Evolutionary conservation across 2,888 invertebrate species (phyloP).

Genomic region (Silvanus unidentatus): DNA sequence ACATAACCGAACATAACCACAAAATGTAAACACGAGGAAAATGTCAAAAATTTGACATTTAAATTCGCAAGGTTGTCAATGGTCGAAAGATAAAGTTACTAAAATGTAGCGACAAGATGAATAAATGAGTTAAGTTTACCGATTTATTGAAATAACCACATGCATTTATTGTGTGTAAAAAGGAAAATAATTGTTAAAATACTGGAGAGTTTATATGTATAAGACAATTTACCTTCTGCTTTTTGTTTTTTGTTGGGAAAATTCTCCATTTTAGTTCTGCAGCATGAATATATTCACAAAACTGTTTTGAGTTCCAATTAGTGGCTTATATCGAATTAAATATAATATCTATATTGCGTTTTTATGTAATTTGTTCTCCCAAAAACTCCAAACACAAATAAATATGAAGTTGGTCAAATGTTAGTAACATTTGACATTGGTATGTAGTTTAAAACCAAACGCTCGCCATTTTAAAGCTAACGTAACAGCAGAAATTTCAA

Average conservation of each 20-base stretch:
- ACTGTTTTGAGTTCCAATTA: too few species aligned
- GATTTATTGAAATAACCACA: too few species aligned
- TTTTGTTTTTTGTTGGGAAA: constrained; percentile 39
- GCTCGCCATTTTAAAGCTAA: too few species aligned
- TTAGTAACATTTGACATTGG: too few species aligned
- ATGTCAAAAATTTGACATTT: too few species aligned
- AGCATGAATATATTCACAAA: background rate
- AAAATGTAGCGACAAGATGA: constrained; percentile 4
- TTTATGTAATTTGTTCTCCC: background rate
- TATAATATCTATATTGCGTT: too few species aligned
- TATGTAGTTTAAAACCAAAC: too few species aligned
- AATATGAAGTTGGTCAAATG: background rate
- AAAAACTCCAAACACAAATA: background rate
- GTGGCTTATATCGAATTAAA: too few species aligned
- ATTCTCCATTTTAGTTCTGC: constrained; percentile 32
- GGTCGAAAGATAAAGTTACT: constrained; percentile 1
- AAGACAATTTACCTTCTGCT: constrained; percentile 35
- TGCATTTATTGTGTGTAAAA: too few species aligned
- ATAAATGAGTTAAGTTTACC: background rate
- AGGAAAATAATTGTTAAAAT: too few species aligned
- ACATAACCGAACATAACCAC: constrained; percentile 15
- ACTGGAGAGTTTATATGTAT: too few species aligned
- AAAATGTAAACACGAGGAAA: constrained; percentile 6
- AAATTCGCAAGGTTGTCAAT: background rate
- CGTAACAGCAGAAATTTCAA: too few species aligned